phyloP scores from a whole-genome alignment of 2,888 invertebrate species.

The Acronicta aceris region DNA sequence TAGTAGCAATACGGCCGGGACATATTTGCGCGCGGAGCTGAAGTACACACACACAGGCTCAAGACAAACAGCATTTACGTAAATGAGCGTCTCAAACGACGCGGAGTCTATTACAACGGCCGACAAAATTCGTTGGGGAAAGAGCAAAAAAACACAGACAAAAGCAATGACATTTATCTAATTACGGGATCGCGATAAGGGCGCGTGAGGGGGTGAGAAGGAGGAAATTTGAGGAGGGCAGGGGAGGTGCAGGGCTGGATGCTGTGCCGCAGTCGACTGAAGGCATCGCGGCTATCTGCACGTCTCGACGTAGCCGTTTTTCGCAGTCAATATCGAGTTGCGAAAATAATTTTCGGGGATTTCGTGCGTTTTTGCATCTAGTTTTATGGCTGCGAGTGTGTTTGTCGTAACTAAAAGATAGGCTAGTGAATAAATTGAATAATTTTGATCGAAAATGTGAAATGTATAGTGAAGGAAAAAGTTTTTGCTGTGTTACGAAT shows the following conservation, averaged over 20 bases:
- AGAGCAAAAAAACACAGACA: constrained; percentile 74
- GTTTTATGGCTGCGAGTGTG: constrained; percentile 47
- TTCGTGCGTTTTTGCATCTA: constrained; percentile 28
- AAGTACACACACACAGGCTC: constrained; percentile 51
- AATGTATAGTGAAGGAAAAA: constrained; percentile 56
- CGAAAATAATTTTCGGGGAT: constrained; percentile 40
- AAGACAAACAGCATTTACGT: constrained; percentile 61
- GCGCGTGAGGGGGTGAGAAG: constrained; percentile 65
- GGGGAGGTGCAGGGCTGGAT: constrained; percentile 63
- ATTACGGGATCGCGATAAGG: constrained; percentile 86
- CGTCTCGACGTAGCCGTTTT: constrained; percentile 34
- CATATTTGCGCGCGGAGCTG: constrained; percentile 62
- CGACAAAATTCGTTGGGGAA: constrained; percentile 69
- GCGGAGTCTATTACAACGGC: constrained; percentile 70
- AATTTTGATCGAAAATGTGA: constrained; percentile 64
- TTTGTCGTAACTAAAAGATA: constrained; percentile 40
- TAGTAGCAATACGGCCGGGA: constrained; percentile 57
- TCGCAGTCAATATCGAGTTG: constrained; percentile 35
- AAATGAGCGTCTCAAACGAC: constrained; percentile 65
- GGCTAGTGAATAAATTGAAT: constrained; percentile 45
- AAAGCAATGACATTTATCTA: constrained; percentile 88
- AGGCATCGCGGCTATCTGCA: constrained; percentile 55
- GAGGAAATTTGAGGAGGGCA: constrained; percentile 59
- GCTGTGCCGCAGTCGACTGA: constrained; percentile 77
- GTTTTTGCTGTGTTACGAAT: constrained; percentile 61